Evolutionary conservation across 1,140 invertebrate genomes (phyloP), one percentile per base, ranked within the genome.

Genomic region (Ostrea denselamellosa): DNA sequence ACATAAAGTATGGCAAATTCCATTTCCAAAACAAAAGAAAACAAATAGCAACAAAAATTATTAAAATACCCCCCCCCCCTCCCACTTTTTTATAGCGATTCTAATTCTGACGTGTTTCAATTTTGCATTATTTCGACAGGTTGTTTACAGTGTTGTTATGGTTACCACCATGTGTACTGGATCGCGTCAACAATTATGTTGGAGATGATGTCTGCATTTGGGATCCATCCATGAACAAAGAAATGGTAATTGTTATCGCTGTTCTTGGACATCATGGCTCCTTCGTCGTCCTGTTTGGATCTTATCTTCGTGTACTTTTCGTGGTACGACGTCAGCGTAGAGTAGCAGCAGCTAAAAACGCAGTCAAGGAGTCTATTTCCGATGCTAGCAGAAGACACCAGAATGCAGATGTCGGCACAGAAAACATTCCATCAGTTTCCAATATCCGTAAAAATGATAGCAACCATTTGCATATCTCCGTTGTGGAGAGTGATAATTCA

Each of bases 181-280:
- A 95, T 89, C 87, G 94, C 0, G 65, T 94, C 3, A 77, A 88
- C 52, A 88, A 93, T 88, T 89, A 85, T 34, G 85, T 91, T 34
- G 68, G 86, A 14, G 88, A 89, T 0, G 90, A 89, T 1, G 87
- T 92, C 44, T 95, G 94, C 86, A 92, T 90, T 44, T 95, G 94
- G 94, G 93, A 94, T 58, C 93, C 94, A 0, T 92, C 93, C 0
- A 62, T 91, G 10, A 95, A 95, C 90, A 88, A 87, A 22, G 91
- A 93, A 68, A 93, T 93, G 88, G 94, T 95, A n/a, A 85, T 94
- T n/a, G 92, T 94, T 62, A 92, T 95, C 25, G 94, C 93, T 19
- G 86, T 92, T 56, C 68, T 95, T n/a, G 94, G 94, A 4, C 94
- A 95, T 87, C 94, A 95, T 89, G 91, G 92, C 17, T 92, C 94